Base-by-base conservation (phyloP, 2,113 vertebrate genomes). In the Pelmatolapia mariae region DNA sequence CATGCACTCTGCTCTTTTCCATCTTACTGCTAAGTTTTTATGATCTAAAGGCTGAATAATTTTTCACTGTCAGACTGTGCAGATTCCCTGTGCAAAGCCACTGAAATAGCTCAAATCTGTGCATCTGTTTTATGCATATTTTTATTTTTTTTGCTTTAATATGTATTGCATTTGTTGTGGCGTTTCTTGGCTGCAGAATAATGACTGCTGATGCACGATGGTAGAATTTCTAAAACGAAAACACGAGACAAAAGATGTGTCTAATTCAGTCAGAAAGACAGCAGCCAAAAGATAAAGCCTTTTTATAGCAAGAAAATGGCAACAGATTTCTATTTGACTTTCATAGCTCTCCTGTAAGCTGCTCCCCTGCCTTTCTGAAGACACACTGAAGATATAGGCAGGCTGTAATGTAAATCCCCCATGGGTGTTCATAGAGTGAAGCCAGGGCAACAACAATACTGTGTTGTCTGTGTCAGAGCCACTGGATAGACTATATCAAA, bases 381-480 rank as follows among this genome's bases (percentile, higher is more conserved):
- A 83, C 59, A 36, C 53, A 85, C 66, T 63, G 83, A 79, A 84
- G 84, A 89, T 89, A 79, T 22, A 91, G 56, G 63, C 63, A 38
- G 38, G 13, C 87, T 83, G 87, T 83, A 91, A 92, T 91, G 71
- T 53, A 86, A 92, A 91, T 83, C 63, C 86, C 87, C 88, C 73
- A 76, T 71, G 86, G 84, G 91, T 84, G 90, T 89, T 87, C 86
- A 84, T 76, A 45, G 47, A 88, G 87, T 73, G 40, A 84, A 53
- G 79, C 87, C 81, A 78, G 66, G 66, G 73, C 68, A 82, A 80
- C 88, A 86, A 82, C 90, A 85, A 29, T 3, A 15, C 82, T 19
- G 68, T 85, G 86, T 90, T 91, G 88, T 85, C 53, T 8, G 50
- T 80, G 43, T 86, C 89, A 84, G 59, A 89, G 80, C 88, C 45